phyloP scores from a whole-genome alignment of 2,888 invertebrate species.

The Eudemis profundana region DNA sequence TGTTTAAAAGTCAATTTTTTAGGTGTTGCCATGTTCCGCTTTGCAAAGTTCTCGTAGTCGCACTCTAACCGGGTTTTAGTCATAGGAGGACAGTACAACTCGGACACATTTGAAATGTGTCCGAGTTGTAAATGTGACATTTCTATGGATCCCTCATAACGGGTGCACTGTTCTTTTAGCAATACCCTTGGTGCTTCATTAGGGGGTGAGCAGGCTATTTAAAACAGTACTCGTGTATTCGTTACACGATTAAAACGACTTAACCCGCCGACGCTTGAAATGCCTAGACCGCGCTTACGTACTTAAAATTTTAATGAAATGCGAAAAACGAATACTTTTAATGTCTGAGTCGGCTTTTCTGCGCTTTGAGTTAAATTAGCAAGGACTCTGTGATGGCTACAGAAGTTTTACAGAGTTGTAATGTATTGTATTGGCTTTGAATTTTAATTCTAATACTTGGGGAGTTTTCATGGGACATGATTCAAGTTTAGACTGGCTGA shows the following conservation, averaged over 20 bases:
- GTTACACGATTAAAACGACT: slow-evolving; percentile 69
- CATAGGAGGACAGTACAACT: too few relatives aligned
- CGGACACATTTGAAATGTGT: too few relatives aligned
- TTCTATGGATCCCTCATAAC: not conserved
- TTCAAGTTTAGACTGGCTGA: not conserved
- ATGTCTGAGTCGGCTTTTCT: slow-evolving; percentile 59
- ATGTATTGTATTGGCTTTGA: slow-evolving; percentile 29
- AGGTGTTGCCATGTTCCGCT: too few relatives aligned
- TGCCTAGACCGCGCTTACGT: slow-evolving; percentile 66
- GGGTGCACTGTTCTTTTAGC: slow-evolving; percentile 10
- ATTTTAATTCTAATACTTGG: slow-evolving; percentile 5
- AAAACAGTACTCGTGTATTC: slow-evolving; percentile 64
- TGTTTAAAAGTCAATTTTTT: too few relatives aligned
- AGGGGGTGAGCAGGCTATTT: slow-evolving; percentile 53
- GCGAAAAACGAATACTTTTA: slow-evolving; percentile 72
- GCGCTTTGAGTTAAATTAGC: slow-evolving; percentile 56
- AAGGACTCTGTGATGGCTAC: slow-evolving; percentile 36
- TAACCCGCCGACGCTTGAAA: slow-evolving; percentile 63
- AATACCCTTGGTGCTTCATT: slow-evolving; percentile 51
- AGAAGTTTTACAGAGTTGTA: slow-evolving; percentile 29
- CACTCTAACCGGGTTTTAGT: too few relatives aligned
- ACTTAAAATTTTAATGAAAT: slow-evolving; percentile 73
- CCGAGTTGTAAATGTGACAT: too few relatives aligned
- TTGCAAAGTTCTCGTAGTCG: too few relatives aligned
- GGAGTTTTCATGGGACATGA: not conserved